A percentile compares a stretch with the other conserved stretches of the same genome.
These are phyloP conservation scores for Eilema depressum DNA, from an alignment of 2,888 invertebrate genomes.

Conservation along the genomic window DNA sequence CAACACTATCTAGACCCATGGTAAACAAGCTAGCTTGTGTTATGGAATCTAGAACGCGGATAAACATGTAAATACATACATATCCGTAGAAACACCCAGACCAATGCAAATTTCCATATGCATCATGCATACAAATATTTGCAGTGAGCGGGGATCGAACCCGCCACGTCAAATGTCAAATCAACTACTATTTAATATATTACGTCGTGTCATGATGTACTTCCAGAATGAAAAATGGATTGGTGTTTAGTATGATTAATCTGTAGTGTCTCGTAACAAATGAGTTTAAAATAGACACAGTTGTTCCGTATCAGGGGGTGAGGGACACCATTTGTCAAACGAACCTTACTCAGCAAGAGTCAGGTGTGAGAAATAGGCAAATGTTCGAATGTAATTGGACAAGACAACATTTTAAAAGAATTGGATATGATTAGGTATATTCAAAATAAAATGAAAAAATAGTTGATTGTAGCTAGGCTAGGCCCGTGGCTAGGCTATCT, in stretches of 20 bases:
- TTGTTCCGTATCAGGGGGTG: slow-evolving; percentile 6
- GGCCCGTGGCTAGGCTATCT: too few relatives aligned
- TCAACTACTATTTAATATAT: not conserved
- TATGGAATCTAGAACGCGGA: too few relatives aligned
- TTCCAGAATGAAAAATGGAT: not conserved
- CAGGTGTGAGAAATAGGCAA: not conserved
- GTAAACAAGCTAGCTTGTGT: too few relatives aligned
- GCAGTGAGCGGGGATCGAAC: too few relatives aligned
- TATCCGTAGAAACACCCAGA: too few relatives aligned
- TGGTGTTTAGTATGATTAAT: not conserved
- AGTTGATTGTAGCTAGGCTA: too few relatives aligned
- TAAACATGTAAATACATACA: too few relatives aligned
- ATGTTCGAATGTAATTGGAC: slow-evolving; percentile 1
- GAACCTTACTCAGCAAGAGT: not conserved
- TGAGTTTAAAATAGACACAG: not conserved
- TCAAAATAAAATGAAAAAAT: not conserved
- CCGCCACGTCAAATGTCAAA: too few relatives aligned
- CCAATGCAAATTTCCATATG: too few relatives aligned
- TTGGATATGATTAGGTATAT: not conserved
- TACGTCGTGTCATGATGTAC: not conserved
- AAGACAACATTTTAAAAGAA: not conserved
- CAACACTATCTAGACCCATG: too few relatives aligned
- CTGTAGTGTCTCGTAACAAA: slow-evolving; percentile 3
- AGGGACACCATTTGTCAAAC: slow-evolving; percentile 10
- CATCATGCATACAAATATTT: too few relatives aligned